A percentile compares a stretch with the other conserved stretches of the same genome.
These are phyloP conservation scores for Scalopus aquaticus DNA, from an alignment of 2,113 vertebrate species.

Conservation along the genomic window DNA sequence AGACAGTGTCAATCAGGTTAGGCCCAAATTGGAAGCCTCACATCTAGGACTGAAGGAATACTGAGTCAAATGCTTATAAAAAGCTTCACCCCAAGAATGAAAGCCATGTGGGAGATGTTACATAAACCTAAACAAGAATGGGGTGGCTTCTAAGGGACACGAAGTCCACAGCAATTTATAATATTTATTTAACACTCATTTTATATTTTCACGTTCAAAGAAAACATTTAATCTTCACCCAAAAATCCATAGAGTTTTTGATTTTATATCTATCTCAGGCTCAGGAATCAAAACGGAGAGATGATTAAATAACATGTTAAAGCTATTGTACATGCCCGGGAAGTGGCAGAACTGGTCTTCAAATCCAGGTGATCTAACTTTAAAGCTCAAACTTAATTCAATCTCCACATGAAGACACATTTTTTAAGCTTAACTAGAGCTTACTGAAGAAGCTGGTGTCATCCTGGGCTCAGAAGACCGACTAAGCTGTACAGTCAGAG, in stretches of 20 bases:
- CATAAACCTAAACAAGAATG: background rate
- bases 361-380: background rate
- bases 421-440: background rate
- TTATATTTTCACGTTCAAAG: background rate
- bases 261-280: background rate
- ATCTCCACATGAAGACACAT: background rate
- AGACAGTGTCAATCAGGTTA: background rate
- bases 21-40: background rate
- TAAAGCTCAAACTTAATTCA: background rate
- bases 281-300: background rate
- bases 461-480: background rate
- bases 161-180: background rate
- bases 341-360: background rate
- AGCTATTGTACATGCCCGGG: background rate
- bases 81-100: background rate
- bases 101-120: background rate
- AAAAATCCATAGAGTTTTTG: background rate
- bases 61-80: background rate
- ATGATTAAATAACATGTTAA: constrained; percentile 1
- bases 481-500: background rate
- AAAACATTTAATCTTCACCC: background rate
- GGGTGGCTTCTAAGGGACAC: background rate
- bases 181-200: background rate
- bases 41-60: background rate
- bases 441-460: background rate